phyloP scores from a whole-genome alignment of 2,888 invertebrate genomes.

The Pseudococcus viburni region DNA sequence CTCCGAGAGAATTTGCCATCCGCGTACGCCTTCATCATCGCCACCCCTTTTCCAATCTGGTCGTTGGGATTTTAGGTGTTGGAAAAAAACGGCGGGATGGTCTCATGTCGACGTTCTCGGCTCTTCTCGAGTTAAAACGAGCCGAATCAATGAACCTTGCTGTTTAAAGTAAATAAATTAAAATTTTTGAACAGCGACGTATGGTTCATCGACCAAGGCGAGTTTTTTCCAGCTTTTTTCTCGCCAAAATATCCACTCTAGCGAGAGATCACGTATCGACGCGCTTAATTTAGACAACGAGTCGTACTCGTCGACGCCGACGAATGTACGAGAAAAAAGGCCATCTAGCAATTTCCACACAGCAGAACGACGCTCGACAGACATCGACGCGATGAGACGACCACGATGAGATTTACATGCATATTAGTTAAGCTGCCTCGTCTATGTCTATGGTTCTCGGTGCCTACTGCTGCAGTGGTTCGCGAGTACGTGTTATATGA shows the following conservation, averaged over 20 bases:
- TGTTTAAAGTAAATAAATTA: slow-evolving; percentile 34
- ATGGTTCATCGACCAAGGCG: slow-evolving; percentile 37
- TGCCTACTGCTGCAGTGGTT: background rate
- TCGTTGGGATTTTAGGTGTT: background rate
- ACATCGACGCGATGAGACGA: background rate
- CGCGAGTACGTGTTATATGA: slow-evolving; percentile 33
- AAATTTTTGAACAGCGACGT: slow-evolving; percentile 11
- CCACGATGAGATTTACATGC: slow-evolving; percentile 37
- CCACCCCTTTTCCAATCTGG: background rate
- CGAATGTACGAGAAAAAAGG: background rate
- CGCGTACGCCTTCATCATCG: background rate
- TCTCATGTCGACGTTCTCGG: background rate
- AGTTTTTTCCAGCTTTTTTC: background rate
- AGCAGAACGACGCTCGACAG: background rate
- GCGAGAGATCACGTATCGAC: slow-evolving; percentile 53
- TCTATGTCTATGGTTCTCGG: background rate
- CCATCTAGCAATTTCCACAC: slow-evolving; percentile 15
- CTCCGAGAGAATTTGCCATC: background rate
- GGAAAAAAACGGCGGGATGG: background rate
- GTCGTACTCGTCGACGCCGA: background rate
- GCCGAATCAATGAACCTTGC: slow-evolving; percentile 37
- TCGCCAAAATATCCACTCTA: slow-evolving; percentile 2
- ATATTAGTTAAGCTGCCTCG: slow-evolving; percentile 14
- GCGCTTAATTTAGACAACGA: slow-evolving; percentile 41
- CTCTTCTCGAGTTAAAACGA: background rate